phyloP scores from a whole-genome alignment of 2,888 invertebrate genomes.

The Scaeva pyrastri region DNA sequence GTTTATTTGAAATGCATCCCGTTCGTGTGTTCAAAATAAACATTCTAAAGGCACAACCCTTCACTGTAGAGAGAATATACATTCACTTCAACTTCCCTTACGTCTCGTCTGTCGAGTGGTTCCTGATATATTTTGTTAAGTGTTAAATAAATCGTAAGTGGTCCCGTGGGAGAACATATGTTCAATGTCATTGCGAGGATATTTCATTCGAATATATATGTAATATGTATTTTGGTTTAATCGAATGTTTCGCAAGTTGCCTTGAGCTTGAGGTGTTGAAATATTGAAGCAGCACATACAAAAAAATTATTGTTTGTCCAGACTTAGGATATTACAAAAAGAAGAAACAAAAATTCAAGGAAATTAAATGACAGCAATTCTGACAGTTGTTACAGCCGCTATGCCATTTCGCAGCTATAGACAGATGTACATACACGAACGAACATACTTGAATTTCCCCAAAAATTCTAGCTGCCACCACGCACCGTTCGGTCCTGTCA shows the following conservation, averaged over 20 bases:
- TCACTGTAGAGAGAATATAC: neutral
- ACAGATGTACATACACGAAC: conserved; percentile 45
- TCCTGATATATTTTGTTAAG: conserved; percentile 63
- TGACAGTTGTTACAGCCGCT: conserved; percentile 21
- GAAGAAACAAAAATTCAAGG: neutral
- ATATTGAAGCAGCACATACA: neutral
- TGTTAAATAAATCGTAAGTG: conserved; percentile 66
- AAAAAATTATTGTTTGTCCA: conserved; percentile 6
- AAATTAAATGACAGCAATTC: conserved; percentile 33
- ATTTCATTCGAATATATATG: conserved; percentile 50
- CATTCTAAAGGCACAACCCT: conserved; percentile 6
- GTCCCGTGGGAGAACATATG: conserved; percentile 74
- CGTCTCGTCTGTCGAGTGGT: too few species aligned
- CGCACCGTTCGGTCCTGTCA: neutral
- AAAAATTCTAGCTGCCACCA: neutral
- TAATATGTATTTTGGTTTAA: conserved; percentile 28
- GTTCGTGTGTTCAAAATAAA: conserved; percentile 1
- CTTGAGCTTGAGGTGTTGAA: conserved; percentile 19
- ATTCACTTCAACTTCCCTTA: neutral
- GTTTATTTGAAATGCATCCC: conserved; percentile 70
- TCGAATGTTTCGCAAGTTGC: conserved; percentile 56
- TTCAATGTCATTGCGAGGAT: conserved; percentile 49
- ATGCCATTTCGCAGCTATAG: conserved; percentile 17
- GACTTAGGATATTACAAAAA: neutral
- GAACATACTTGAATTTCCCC: neutral